These are phyloP conservation scores for Nomada flava DNA, from an alignment of 2,888 invertebrate species.

Conservation along the genomic window DNA sequence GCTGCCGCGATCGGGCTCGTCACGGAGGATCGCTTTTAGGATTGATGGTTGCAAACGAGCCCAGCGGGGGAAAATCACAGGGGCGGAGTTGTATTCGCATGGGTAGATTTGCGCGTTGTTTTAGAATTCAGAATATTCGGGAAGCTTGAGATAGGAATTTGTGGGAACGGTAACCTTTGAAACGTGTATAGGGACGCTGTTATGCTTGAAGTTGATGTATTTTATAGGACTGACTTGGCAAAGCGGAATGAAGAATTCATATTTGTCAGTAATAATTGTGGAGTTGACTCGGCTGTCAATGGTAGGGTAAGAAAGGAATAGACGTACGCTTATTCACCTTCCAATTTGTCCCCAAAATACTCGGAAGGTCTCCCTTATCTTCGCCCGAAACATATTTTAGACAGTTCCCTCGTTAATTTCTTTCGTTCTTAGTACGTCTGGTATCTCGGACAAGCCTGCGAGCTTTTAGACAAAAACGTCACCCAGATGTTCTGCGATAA, in stretches of 20 bases:
- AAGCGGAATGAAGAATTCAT: neutral
- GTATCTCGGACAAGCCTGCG: neutral
- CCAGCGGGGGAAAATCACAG: neutral
- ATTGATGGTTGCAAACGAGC: neutral
- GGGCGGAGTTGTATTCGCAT: neutral
- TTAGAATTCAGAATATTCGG: neutral
- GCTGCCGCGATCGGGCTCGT: neutral
- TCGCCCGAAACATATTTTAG: neutral
- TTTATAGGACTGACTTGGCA: too few species aligned
- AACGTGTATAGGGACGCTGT: too few species aligned
- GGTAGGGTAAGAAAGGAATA: neutral
- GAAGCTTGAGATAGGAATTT: neutral
- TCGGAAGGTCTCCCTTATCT: neutral
- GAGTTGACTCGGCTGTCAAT: neutral
- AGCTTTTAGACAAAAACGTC: neutral
- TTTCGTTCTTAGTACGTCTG: neutral
- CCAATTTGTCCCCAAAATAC: neutral
- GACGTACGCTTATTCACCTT: neutral
- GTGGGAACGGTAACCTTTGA: too few species aligned
- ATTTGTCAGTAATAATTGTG: neutral
- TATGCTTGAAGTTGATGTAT: too few species aligned
- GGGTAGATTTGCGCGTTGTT: neutral
- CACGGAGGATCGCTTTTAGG: neutral
- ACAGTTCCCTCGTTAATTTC: neutral
- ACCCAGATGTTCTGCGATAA: neutral